phyloP scores from a whole-genome alignment of 2,113 vertebrate genomes.

The Clarias batrachus region DNA sequence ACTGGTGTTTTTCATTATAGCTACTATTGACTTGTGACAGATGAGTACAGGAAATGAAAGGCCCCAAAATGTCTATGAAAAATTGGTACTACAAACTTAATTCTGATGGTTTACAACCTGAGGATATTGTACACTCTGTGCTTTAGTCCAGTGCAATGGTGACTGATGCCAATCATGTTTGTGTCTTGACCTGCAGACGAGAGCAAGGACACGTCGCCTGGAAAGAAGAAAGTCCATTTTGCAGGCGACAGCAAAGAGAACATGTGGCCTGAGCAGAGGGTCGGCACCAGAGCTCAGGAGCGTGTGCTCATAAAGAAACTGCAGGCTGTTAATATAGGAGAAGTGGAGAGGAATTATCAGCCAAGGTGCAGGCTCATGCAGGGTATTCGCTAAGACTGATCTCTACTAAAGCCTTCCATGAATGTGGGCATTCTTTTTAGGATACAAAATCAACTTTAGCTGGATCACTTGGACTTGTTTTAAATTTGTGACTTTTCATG shows the following conservation, averaged over 20 bases:
- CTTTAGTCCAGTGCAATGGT: not conserved
- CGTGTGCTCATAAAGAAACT: constrained; percentile 78
- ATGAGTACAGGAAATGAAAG: not conserved
- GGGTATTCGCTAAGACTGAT: constrained; percentile 79
- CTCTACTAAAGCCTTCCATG: not conserved
- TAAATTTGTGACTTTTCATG: constrained; percentile 7
- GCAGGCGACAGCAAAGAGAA: constrained; percentile 82
- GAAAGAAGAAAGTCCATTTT: constrained; percentile 86
- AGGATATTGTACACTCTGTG: not conserved
- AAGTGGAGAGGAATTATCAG: constrained; percentile 79
- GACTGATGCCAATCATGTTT: constrained; percentile 37
- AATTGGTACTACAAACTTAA: not conserved
- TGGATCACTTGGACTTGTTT: not conserved
- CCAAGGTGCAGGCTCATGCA: constrained; percentile 83
- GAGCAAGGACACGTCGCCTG: constrained; percentile 63
- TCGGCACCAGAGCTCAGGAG: constrained; percentile 63
- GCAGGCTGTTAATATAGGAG: constrained; percentile 76
- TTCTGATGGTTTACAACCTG: not conserved
- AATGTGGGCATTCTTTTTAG: not conserved
- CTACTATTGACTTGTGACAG: not conserved
- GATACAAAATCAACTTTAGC: not conserved
- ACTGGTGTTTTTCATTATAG: not conserved
- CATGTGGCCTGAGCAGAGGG: constrained; percentile 40
- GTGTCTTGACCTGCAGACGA: constrained; percentile 68
- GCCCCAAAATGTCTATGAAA: not conserved